Evolutionary conservation across 2,888 invertebrate species (phyloP).

Genomic region (Hemaris fuciformis): DNA sequence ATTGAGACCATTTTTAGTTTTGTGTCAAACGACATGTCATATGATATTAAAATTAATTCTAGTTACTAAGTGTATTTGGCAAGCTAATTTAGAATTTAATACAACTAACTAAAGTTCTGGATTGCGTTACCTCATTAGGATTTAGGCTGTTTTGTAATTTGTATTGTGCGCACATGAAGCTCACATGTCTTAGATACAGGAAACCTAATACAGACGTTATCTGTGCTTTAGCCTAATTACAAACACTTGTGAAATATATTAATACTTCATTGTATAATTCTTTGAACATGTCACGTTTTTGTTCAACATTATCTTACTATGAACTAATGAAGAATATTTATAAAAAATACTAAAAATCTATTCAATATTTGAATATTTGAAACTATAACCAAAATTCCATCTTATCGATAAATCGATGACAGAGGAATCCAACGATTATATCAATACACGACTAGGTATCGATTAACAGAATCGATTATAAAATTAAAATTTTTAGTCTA

Average conservation of each 20-base stretch:
- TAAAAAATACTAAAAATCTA: too few relatives aligned
- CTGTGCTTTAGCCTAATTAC: constrained; percentile 5
- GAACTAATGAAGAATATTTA: too few relatives aligned
- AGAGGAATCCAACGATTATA: too few relatives aligned
- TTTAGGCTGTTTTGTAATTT: neutral
- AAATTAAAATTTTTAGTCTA: too few relatives aligned
- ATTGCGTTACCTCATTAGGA: neutral
- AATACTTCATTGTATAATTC: neutral
- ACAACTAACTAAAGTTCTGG: neutral
- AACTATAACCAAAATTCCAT: too few relatives aligned
- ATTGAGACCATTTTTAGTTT: neutral
- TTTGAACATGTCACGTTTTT: neutral
- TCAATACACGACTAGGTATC: too few relatives aligned
- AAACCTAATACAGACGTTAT: neutral
- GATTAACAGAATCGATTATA: too few relatives aligned
- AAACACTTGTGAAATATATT: neutral
- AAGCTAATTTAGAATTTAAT: neutral
- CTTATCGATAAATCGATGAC: too few relatives aligned
- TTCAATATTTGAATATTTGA: too few relatives aligned
- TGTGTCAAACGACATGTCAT: neutral
- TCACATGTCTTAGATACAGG: constrained; percentile 2
- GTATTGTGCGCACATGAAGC: neutral
- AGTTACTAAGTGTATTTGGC: neutral
- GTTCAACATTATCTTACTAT: too few relatives aligned
- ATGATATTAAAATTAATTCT: neutral